Evolutionary conservation across 2,797 vertebrate species (phyloP).

Genomic region (Jordanella pulchra): DNA sequence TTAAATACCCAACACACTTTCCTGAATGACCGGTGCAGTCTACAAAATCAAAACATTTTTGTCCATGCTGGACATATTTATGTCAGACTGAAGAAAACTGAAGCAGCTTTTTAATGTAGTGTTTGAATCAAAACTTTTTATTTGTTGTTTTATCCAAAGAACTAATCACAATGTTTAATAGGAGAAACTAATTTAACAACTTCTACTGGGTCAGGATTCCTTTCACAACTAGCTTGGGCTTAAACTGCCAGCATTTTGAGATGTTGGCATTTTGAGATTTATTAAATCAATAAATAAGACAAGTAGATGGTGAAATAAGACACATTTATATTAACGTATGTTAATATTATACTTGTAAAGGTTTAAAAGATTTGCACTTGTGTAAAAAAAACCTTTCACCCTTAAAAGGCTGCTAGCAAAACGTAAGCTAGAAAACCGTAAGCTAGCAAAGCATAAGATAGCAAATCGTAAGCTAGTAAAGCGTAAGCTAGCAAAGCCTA

Average conservation of each 20-base stretch:
- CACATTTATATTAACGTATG: too few relatives aligned
- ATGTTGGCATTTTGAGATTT: neutral
- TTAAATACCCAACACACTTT: neutral
- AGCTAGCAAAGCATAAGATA: too few relatives aligned
- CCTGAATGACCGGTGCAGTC: neutral
- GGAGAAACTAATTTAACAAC: neutral
- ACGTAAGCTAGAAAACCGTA: too few relatives aligned
- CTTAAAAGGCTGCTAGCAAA: too few relatives aligned
- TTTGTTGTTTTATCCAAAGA: neutral
- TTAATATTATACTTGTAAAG: neutral
- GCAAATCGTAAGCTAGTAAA: too few relatives aligned
- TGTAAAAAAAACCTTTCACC: too few relatives aligned
- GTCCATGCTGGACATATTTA: neutral
- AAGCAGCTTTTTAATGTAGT: neutral
- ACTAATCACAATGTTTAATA: neutral
- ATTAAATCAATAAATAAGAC: too few relatives aligned
- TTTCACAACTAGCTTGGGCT: neutral
- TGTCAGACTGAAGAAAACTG: neutral
- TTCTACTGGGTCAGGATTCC: neutral
- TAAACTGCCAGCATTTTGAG: neutral
- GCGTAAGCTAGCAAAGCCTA: too few relatives aligned
- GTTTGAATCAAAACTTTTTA: neutral
- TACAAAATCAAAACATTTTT: neutral
- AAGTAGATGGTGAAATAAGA: too few relatives aligned
- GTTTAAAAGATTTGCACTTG: too few relatives aligned